Conservation (phyloP, 2,797 vertebrate genomes). For the Astyanax mexicanus region DNA sequence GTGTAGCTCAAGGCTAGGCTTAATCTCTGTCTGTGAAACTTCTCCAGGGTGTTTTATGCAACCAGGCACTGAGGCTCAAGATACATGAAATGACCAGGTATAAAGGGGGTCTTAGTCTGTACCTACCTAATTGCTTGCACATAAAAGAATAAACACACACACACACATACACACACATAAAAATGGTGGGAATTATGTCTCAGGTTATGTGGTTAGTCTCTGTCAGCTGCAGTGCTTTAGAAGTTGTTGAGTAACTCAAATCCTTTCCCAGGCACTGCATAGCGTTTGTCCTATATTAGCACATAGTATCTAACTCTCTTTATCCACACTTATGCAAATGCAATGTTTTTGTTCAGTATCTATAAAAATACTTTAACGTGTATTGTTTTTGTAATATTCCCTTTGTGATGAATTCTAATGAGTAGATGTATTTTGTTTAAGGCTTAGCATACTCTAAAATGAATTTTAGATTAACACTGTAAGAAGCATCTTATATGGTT, state of each 20-base stretch:
- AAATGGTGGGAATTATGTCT: neutral
- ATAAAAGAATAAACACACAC: neutral
- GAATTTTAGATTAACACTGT: slow-evolving; percentile 9
- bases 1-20: too few species aligned
- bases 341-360: too few species aligned
- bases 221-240: too few species aligned
- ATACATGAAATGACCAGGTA: too few species aligned
- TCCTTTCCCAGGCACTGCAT: neutral
- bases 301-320: neutral
- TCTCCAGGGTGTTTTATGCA: too few species aligned
- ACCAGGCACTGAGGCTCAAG: too few species aligned
- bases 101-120: neutral
- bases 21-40: too few species aligned
- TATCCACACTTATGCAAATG: too few species aligned
- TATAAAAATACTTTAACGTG: neutral
- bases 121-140: neutral
- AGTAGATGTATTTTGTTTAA: neutral
- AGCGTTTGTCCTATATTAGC: neutral
- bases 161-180: too few species aligned
- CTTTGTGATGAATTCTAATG: neutral
- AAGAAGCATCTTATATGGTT: neutral
- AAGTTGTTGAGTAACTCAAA: neutral
- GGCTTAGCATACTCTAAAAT: neutral
- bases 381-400: neutral
- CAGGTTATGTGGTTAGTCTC: slow-evolving; percentile 18